These are phyloP conservation scores for Trematomus bernacchii DNA, from an alignment of 2,797 vertebrate species.

Conservation along the genomic window DNA sequence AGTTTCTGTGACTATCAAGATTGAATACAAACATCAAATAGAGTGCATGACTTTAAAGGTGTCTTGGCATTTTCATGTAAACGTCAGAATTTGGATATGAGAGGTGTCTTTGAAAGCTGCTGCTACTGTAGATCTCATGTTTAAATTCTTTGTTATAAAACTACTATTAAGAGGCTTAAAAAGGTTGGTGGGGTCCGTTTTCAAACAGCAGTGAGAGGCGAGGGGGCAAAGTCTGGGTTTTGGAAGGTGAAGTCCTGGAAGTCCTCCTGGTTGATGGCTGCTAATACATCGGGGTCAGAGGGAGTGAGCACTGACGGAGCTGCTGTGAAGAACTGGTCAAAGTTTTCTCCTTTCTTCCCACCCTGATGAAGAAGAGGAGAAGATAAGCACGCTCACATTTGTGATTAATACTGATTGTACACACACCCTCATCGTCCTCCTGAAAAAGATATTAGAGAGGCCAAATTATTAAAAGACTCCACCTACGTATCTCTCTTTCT, in stretches of 20 bases:
- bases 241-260: constrained; percentile 92
- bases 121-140: constrained; percentile 45
- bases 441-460: constrained; percentile 12
- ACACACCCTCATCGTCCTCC: neutral
- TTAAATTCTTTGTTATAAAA: constrained; percentile 63
- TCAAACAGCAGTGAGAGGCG: constrained; percentile 86
- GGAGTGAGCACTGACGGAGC: constrained; percentile 90
- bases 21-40: constrained; percentile 40
- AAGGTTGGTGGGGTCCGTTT: constrained; percentile 14
- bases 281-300: constrained; percentile 91
- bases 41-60: constrained; percentile 51
- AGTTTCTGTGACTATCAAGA: constrained; percentile 42
- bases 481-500: constrained; percentile 22
- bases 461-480: constrained; percentile 30
- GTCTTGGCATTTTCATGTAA: constrained; percentile 69
- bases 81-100: constrained; percentile 64
- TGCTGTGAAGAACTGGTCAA: constrained; percentile 94
- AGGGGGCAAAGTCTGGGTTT: constrained; percentile 87
- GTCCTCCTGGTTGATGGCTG: constrained; percentile 91
- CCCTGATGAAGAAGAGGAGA: constrained; percentile 80
- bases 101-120: constrained; percentile 35
- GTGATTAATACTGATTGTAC: constrained; percentile 8
- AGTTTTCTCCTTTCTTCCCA: constrained; percentile 92
- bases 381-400: constrained; percentile 10
- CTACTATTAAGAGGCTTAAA: constrained; percentile 28